A percentile compares a stretch with the other conserved stretches of the same genome.
Evolutionary conservation across 2,113 vertebrate genomes (phyloP).

Genomic region (Vulpes vulpes): DNA sequence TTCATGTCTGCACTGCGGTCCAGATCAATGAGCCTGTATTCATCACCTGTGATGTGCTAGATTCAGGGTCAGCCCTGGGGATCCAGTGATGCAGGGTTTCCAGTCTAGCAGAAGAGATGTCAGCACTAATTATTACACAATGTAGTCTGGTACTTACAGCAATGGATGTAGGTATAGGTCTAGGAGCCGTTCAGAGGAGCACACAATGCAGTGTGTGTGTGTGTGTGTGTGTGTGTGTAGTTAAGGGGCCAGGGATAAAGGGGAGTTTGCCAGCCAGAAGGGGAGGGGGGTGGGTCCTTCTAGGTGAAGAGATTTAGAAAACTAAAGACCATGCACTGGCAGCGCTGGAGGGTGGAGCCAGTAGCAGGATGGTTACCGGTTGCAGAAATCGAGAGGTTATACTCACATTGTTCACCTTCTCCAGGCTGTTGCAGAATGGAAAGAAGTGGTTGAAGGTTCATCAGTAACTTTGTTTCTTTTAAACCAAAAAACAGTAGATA

Average conservation of each 20-base stretch:
- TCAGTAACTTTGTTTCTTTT: neutral
- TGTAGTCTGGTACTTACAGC: neutral
- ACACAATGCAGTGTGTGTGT: neutral
- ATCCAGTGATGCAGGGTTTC: neutral
- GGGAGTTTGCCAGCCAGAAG: neutral
- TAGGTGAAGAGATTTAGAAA: neutral
- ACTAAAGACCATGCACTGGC: neutral
- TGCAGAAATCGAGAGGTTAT: neutral
- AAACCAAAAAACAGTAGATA: neutral
- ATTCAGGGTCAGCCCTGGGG: neutral
- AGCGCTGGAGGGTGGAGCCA: neutral
- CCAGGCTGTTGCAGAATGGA: neutral
- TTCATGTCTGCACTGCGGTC: accelerated
- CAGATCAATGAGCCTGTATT: neutral
- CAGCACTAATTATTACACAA: neutral
- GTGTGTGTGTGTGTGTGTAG: neutral
- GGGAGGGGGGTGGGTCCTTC: neutral
- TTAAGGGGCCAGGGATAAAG: neutral
- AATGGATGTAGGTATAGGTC: neutral
- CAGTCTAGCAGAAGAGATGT: neutral
- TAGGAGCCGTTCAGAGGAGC: neutral
- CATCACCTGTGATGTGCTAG: neutral
- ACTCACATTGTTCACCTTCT: accelerated
- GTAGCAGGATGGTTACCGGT: accelerated
- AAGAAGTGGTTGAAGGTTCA: neutral